These are phyloP conservation scores for Pangasius macronema DNA, from an alignment of 2,797 vertebrate species.

Conservation along the genomic window DNA sequence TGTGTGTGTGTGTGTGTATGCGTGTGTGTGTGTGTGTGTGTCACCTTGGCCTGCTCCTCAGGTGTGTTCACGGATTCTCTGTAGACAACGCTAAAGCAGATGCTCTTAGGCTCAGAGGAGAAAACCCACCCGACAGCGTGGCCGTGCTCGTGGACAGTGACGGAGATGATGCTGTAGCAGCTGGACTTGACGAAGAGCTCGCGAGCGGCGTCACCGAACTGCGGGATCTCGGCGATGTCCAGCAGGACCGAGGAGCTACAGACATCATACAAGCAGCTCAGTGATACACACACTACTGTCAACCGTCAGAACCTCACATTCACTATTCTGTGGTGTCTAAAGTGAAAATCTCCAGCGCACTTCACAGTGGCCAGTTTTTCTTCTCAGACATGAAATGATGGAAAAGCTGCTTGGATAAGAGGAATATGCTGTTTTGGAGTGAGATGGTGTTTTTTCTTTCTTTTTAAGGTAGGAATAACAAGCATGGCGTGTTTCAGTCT, in stretches of 20 bases:
- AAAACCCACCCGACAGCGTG: conserved; percentile 91
- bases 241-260: conserved; percentile 81
- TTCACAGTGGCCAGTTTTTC: not conserved
- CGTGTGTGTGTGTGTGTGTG: conserved; percentile 6
- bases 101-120: conserved; percentile 93
- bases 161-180: conserved; percentile 86
- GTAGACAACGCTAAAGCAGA: conserved; percentile 91
- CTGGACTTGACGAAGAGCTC: conserved; percentile 91
- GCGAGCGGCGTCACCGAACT: conserved; percentile 82
- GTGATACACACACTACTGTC: not conserved
- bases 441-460: not conserved
- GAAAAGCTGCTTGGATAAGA: not conserved
- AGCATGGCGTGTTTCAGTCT: not conserved
- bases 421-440: not conserved
- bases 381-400: not conserved
- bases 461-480: not conserved
- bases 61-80: conserved; percentile 76
- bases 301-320: not conserved
- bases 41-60: conserved; percentile 88
- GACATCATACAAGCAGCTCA: not conserved
- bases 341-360: not conserved
- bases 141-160: conserved; percentile 77
- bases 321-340: not conserved
- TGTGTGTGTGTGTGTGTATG: not conserved
- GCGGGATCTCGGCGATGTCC: conserved; percentile 81